Evolutionary conservation across 2,888 invertebrate genomes (phyloP), one percentile per base, ranked within the genome.

Genomic region (Acrobasis consociella): DNA sequence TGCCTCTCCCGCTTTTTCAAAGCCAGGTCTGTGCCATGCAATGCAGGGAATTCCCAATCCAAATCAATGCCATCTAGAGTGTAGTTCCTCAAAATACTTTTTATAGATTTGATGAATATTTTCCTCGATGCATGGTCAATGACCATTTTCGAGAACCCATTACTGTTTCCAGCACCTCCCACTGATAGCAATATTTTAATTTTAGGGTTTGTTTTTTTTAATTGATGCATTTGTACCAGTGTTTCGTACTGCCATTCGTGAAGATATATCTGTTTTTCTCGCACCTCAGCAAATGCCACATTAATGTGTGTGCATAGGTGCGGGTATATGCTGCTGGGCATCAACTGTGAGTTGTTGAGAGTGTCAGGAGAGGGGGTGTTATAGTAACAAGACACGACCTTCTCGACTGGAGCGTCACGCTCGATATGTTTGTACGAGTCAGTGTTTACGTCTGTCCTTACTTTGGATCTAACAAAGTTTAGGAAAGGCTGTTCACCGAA

Each of bases 31-130:
- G 49, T 60, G 3, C 69, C 60, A n/a, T 87, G 79, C 75, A 95
- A 93, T 0, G 94, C 95, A 1, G 97, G 97, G 83, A 97, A 98
- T 80, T 98, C 98, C 97, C 97, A 97, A 79, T 97, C 97, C 39
- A 97, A 84, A 84, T 97, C 96, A 1, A 96, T 82, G 8, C 96
- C 96, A 82, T 96, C 96, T 38, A 96, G 83, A 49, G 87, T 87
- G 67, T 93, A 93, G 37, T 87, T 85, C 65, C 89, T 89, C 39
- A 95, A 85, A 50, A 93, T 81, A 65, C 87, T 78, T 69, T 93
- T 94, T 0, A 94, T 73, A 0, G 94, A 94, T 68, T 83, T 89
- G 15, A 94, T 93, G 65, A 94, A 94, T 38, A 79, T 83, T 88
- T 96, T 96, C 66, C 97, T 94, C 60, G 94, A 94, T 0, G 93